phyloP scores from a whole-genome alignment of 2,797 vertebrate genomes.

The Paratrypauchen microcephalus region DNA sequence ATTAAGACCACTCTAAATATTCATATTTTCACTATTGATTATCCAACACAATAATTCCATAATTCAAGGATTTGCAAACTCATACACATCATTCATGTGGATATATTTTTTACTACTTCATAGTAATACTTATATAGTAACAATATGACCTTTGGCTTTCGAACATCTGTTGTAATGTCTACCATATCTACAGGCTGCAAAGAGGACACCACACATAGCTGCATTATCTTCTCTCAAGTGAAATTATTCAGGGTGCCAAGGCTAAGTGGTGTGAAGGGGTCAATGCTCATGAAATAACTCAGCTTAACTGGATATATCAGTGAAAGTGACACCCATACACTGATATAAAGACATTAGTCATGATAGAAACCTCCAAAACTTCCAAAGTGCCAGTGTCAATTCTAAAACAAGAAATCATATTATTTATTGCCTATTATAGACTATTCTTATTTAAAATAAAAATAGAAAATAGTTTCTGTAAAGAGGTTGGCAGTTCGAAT shows the following conservation, averaged over 20 bases:
- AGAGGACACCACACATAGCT: slow-evolving; percentile 9
- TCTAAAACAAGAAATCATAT: too few relatives aligned
- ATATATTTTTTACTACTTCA: not conserved
- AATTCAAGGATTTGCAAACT: not conserved
- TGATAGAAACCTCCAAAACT: slow-evolving; percentile 28
- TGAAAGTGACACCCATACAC: slow-evolving; percentile 22
- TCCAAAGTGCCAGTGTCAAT: slow-evolving; percentile 29
- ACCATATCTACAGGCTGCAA: slow-evolving; percentile 12
- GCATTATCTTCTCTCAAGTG: slow-evolving; percentile 25
- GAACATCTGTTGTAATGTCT: slow-evolving; percentile 15
- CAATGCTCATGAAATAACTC: slow-evolving; percentile 27
- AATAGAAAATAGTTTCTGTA: not conserved
- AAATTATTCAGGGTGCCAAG: slow-evolving; percentile 24
- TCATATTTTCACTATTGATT: not conserved
- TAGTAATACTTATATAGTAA: too few relatives aligned
- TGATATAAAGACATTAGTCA: slow-evolving; percentile 5
- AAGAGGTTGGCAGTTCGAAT: too few relatives aligned
- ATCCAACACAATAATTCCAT: not conserved
- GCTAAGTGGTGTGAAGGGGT: slow-evolving; percentile 21
- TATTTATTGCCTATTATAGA: too few relatives aligned
- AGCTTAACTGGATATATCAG: slow-evolving; percentile 24
- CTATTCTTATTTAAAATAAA: too few relatives aligned
- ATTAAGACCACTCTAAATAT: not conserved
- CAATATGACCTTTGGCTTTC: slow-evolving; percentile 14
- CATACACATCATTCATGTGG: not conserved